phyloP scores from a whole-genome alignment of 2,888 invertebrate genomes.

The Oxyteleia sp. region DNA sequence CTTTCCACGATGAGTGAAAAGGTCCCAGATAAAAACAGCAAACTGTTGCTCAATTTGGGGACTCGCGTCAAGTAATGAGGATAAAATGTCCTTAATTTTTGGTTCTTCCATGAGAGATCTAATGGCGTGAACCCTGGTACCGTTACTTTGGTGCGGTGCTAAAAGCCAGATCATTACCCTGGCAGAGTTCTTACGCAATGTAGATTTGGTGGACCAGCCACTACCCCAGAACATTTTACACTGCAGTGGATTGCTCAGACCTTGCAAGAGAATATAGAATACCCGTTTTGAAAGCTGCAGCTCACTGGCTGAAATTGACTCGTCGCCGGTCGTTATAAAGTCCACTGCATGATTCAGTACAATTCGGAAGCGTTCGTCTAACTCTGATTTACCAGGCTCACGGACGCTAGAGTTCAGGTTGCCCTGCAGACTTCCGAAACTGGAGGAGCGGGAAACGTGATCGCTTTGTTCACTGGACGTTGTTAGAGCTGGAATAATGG shows the following conservation, averaged over 20 bases:
- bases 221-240: slow-evolving; percentile 84
- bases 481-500: slow-evolving; percentile 80
- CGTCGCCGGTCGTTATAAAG: slow-evolving; percentile 87
- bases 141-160: slow-evolving; percentile 87
- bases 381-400: slow-evolving; percentile 86
- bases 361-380: slow-evolving; percentile 89
- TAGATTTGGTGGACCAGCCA: slow-evolving; percentile 85
- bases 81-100: slow-evolving; percentile 86
- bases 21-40: slow-evolving; percentile 88
- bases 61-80: slow-evolving; percentile 86
- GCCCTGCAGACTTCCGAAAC: slow-evolving; percentile 82
- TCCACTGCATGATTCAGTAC: slow-evolving; percentile 88
- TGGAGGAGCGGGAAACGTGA: slow-evolving; percentile 84
- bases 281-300: slow-evolving; percentile 88
- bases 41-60: slow-evolving; percentile 88
- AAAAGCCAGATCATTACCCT: slow-evolving; percentile 88
- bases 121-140: slow-evolving; percentile 87
- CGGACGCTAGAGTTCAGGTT: slow-evolving; percentile 75
- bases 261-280: slow-evolving; percentile 88
- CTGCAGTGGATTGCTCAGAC: slow-evolving; percentile 84
- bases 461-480: slow-evolving; percentile 86
- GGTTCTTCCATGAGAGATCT: slow-evolving; percentile 87
- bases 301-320: slow-evolving; percentile 82
- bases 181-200: slow-evolving; percentile 86
- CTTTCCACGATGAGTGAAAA: slow-evolving; percentile 85